Conservation (phyloP, 2,113 vertebrate genomes). For the Syrrhaptes paradoxus region DNA sequence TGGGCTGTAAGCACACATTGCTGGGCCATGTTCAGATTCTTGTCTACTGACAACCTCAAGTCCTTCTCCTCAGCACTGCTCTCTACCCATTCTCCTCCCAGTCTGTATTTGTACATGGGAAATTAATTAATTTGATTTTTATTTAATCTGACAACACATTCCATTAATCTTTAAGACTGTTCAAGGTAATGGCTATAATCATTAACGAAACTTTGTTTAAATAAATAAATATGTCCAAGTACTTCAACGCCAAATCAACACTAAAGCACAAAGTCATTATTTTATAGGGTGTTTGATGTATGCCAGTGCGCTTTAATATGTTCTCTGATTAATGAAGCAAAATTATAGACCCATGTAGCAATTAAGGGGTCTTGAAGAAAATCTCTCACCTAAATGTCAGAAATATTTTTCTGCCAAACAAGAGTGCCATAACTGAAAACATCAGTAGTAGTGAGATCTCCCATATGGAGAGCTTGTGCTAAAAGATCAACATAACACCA, state of each 20-base stretch:
- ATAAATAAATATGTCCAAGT: background rate
- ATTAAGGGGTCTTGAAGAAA: background rate
- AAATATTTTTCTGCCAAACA: background rate
- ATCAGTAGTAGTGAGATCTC: background rate
- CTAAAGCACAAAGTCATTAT: background rate
- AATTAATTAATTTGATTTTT: background rate
- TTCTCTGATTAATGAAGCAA: background rate
- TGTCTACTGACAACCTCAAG: too few species aligned
- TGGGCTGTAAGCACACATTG: too few species aligned
- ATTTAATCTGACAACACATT: background rate
- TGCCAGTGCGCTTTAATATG: background rate
- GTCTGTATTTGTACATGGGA: too few species aligned
- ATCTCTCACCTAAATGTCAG: background rate
- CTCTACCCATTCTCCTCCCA: too few species aligned
- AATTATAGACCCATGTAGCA: background rate
- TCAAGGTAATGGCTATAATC: background rate
- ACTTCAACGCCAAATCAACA: background rate
- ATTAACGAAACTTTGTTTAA: background rate
- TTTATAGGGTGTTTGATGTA: background rate
- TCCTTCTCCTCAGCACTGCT: too few species aligned
- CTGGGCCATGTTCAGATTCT: too few species aligned
- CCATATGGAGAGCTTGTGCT: background rate
- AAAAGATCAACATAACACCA: background rate
- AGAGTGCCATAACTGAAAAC: background rate
- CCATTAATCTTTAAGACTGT: background rate